Evolutionary conservation across 2,888 invertebrate genomes (phyloP).

Genomic region (Lasius fuliginosus): DNA sequence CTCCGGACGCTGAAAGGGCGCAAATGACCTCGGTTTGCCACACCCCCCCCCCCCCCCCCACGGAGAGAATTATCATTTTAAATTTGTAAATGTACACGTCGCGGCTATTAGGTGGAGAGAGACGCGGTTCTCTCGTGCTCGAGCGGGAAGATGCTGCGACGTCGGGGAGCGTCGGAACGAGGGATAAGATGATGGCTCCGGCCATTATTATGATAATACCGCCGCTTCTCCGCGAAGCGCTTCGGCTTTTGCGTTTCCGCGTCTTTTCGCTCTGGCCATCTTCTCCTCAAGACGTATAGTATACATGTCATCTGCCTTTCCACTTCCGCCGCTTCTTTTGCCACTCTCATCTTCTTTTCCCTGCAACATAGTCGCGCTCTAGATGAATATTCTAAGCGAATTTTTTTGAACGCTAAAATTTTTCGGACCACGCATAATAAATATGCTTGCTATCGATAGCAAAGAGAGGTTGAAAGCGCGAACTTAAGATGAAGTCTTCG

Average conservation of each 20-base stretch:
- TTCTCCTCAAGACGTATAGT: slow-evolving; percentile 28
- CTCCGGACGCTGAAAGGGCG: slow-evolving; percentile 70
- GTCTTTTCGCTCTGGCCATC: slow-evolving; percentile 56
- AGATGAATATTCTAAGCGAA: slow-evolving; percentile 1
- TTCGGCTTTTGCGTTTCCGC: slow-evolving; percentile 70
- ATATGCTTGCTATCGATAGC: slow-evolving; percentile 21
- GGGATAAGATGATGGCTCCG: slow-evolving; percentile 79
- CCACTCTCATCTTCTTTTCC: slow-evolving; percentile 40
- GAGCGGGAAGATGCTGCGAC: slow-evolving; percentile 43
- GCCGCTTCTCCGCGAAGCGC: slow-evolving; percentile 74
- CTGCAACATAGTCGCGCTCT: slow-evolving; percentile 18
- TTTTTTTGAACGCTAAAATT: not conserved
- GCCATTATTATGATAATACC: slow-evolving; percentile 83
- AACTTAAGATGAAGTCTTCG: not conserved
- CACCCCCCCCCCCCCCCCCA: too few relatives aligned
- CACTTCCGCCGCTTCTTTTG: slow-evolving; percentile 39
- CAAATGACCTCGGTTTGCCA: slow-evolving; percentile 79
- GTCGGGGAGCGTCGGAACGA: slow-evolving; percentile 56
- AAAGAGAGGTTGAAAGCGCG: slow-evolving; percentile 6
- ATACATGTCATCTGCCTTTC: slow-evolving; percentile 39
- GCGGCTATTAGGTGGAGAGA: slow-evolving; percentile 76
- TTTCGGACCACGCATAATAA: slow-evolving; percentile 6
- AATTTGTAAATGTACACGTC: slow-evolving; percentile 82
- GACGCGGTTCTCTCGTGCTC: slow-evolving; percentile 19
- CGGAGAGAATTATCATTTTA: slow-evolving; percentile 81